Percentiles rank a stretch among this genome's conserved stretches.
These are phyloP conservation scores for Muraenolepis orangiensis DNA, from an alignment of 2,797 vertebrate genomes.

Conservation along the genomic window DNA sequence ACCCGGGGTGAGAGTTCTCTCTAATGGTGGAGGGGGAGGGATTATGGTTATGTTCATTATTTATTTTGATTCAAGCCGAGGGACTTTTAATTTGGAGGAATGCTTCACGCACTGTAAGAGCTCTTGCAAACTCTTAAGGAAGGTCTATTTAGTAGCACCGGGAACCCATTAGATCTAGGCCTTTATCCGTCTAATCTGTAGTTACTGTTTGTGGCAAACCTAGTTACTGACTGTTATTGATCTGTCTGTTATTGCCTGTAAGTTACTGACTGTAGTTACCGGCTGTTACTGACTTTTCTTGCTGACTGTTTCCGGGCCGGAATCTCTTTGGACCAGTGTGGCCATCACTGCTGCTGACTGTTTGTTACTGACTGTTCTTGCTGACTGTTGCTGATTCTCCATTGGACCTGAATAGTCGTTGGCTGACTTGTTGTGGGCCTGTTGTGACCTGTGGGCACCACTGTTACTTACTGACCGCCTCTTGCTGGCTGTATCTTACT, in stretches of 20 bases:
- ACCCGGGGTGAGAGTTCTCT: not conserved
- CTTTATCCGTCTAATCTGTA: not conserved
- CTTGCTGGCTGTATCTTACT: not conserved
- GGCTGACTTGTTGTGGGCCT: slow-evolving; percentile 68
- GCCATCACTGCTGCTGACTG: not conserved
- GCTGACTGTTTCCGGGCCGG: too few relatives aligned
- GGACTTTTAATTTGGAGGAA: not conserved
- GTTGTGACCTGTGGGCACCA: slow-evolving; percentile 23
- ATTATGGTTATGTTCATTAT: not conserved
- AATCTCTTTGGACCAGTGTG: too few relatives aligned
- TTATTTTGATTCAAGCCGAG: not conserved
- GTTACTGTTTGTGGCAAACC: not conserved
- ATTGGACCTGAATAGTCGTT: not conserved
- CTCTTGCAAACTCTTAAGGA: too few relatives aligned
- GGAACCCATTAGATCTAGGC: not conserved
- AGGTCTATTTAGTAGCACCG: too few relatives aligned
- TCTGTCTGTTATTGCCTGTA: too few relatives aligned
- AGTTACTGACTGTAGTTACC: not conserved
- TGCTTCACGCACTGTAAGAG: not conserved
- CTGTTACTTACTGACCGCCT: not conserved
- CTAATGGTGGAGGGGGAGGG: not conserved
- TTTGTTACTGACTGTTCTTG: not conserved
- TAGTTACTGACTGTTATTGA: not conserved
- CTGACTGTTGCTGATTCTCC: not conserved
- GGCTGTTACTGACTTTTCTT: too few relatives aligned